These are phyloP conservation scores for Caenorhabditis inopinata DNA, from an alignment of 1,140 invertebrate genomes.

Conservation along the genomic window DNA sequence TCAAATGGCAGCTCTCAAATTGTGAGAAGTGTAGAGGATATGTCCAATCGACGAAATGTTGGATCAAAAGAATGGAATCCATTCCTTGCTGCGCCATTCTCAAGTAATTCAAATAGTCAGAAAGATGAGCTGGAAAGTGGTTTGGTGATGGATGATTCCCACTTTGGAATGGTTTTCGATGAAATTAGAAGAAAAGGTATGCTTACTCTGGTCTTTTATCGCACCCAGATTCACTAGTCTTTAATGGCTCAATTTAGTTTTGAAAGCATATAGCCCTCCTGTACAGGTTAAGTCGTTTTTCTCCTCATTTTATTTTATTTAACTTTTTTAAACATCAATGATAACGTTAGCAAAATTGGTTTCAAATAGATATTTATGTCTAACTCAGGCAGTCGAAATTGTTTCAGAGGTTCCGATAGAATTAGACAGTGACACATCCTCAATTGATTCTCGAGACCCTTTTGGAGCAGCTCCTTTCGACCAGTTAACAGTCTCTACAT, in stretches of 20 bases:
- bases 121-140: background rate
- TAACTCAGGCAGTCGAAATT: background rate
- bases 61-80: conserved; percentile 36
- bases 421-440: conserved; percentile 16
- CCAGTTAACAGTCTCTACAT: conserved; percentile 23
- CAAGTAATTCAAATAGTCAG: background rate
- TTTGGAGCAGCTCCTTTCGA: conserved; percentile 46
- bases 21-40: background rate
- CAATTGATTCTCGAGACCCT: conserved; percentile 38
- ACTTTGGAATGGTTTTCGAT: conserved; percentile 13
- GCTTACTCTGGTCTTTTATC: too few relatives aligned
- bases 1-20: background rate
- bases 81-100: conserved; percentile 38
- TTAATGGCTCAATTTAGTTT: too few relatives aligned
- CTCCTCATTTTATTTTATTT: too few relatives aligned
- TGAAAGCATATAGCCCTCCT: too few relatives aligned
- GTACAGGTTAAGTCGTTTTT: too few relatives aligned
- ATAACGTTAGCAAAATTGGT: too few relatives aligned
- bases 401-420: background rate
- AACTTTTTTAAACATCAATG: too few relatives aligned
- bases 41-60: background rate
- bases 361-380: too few relatives aligned
- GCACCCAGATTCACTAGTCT: too few relatives aligned
- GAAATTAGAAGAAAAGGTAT: conserved; percentile 24
- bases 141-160: background rate